Evolutionary conservation across 2,888 invertebrate species (phyloP), one percentile per base, ranked within the genome.

Genomic region (Luperina testacea): DNA sequence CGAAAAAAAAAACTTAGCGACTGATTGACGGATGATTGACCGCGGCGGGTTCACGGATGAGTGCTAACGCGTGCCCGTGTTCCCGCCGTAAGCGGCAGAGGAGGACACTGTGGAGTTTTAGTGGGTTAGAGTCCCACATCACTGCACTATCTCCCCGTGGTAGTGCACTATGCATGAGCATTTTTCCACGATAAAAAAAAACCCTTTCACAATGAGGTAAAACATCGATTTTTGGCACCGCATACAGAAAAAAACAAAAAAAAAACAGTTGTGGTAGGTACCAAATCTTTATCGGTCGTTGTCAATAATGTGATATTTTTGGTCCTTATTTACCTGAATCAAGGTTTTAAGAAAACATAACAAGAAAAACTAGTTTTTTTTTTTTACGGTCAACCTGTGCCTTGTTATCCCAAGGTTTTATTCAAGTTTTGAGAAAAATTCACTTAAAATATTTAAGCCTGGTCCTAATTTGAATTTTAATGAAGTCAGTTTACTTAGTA

Each of bases 271-370:
- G 1, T n/a, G 32, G 38, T 13, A 77, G 32, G 38, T 13, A 77
- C 77, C 73, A 80, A 77, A 82, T 84, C 59, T 79, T 81, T 81
- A 86, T 87, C 69, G 76, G 42, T 57, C n/a, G 64, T 57, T 72
- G 67, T 65, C 76, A 86, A 80, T 82, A 82, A 86, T 74, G 61
- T 79, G 78, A 67, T 64, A 77, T 75, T 84, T 72, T 79, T 20
- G 63, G 59, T 20, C 67, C 32, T 13, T 68, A 63, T 80, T 81
- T 85, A 83, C 72, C 71, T 81, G 77, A 38, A 82, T 67, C 63
- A 64, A 67, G 61, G 53, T 72, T 77, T 70, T 67, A 57, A 6
- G n/a, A 32, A 71, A 69, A 77, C 0, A 59, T 24, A 61, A 78
- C 42, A 38, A 75, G 69, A 70, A 61, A 2, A 27, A 75, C 61